Evolutionary conservation across 2,888 invertebrate species (phyloP), one percentile per base, ranked within the genome.

Genomic region (Cerceris ruficornis): DNA sequence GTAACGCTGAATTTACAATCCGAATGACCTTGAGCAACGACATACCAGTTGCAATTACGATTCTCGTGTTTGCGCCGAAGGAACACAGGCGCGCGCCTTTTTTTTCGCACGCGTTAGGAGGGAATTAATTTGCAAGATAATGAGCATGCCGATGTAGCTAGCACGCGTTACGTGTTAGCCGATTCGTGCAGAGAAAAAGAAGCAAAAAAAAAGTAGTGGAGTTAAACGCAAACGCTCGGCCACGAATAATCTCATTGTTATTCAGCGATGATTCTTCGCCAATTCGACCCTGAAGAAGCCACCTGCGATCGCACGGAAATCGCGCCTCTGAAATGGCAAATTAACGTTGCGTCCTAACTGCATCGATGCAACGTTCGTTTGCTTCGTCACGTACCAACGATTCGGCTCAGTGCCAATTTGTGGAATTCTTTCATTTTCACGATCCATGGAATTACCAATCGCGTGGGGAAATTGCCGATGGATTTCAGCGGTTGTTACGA

Each of bases 81-180:
- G n/a, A 65, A 62, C 50, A 55, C 55, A 77, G 54, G 65, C 15
- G 72, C 68, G 69, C 11, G 4, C 14, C 6, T 28, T 57, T 77
- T 68, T 77, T 79, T 79, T 46, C 77, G 54, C 49, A 60, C 61
- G 65, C 72, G 69, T 17, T 68, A 77, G 79, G 74, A 74, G 74
- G 78, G 79, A 80, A 80, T 80, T 80, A 66, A 80, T 80, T 80
- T 80, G 79, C 79, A 80, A 77, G 78, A 78, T 80, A 80, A 80
- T 74, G 79, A 80, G 78, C 72, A 52, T 62, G 78, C 72, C 69
- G 72, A 66, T 79, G 78, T 79, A 77, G 77, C 77, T 42, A 62
- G 69, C 77, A 73, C 73, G 79, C 78, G 66, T 79, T 73, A 68
- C 78, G 43, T 78, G 78, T 77, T 68, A 50, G 60, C 69, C 66